phyloP scores from a whole-genome alignment of 2,888 invertebrate genomes.

The Oscheius sp. region DNA sequence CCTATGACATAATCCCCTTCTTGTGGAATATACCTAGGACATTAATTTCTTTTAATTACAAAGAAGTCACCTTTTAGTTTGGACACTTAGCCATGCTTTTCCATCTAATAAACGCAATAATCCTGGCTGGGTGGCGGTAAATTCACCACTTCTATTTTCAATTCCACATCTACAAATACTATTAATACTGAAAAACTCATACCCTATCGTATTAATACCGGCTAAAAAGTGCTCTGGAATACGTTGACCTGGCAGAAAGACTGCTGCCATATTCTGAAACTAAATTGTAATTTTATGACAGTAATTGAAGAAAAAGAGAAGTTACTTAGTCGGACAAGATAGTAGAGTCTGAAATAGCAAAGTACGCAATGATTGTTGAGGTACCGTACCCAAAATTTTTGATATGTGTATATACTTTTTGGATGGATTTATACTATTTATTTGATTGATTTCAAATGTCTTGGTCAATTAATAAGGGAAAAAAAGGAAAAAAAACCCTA shows the following conservation, averaged over 20 bases:
- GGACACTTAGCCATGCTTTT: constrained; percentile 55
- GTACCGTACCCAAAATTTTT: no score
- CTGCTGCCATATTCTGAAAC: neutral
- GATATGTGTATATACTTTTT: no score
- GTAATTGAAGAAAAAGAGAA: no score
- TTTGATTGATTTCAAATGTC: no score
- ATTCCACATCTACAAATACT: constrained; percentile 51
- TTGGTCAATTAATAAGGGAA: no score
- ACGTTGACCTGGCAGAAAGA: constrained; percentile 8
- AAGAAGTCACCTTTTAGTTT: constrained; percentile 44
- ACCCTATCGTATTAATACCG: neutral
- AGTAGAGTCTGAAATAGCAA: no score
- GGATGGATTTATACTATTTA: no score
- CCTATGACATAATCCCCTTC: constrained; percentile 66
- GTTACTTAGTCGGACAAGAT: no score
- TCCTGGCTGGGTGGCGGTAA: constrained; percentile 46
- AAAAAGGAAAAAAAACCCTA: no score
- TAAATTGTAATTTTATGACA: no score
- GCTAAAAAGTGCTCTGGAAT: neutral
- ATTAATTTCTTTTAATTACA: neutral
- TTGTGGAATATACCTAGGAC: constrained; percentile 64
- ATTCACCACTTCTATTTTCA: constrained; percentile 37
- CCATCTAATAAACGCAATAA: constrained; percentile 35
- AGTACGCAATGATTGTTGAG: no score
- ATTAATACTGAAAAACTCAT: neutral